phyloP scores from a whole-genome alignment of 2,797 vertebrate genomes.

The Enteromius paludinosus region DNA sequence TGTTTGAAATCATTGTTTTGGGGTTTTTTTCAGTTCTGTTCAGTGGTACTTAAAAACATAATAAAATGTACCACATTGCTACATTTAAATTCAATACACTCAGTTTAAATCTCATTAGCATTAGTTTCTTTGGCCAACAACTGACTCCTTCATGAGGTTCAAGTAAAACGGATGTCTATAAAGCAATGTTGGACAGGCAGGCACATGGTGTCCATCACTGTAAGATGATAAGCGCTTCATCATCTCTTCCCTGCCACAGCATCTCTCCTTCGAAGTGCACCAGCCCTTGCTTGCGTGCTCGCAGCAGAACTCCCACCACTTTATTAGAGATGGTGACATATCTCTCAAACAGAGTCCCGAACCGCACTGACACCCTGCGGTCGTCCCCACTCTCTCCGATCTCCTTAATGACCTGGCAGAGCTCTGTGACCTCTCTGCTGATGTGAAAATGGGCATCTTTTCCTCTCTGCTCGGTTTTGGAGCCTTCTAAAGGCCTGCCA shows the following conservation, averaged over 20 bases:
- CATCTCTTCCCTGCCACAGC: slow-evolving; percentile 92
- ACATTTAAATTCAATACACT: not conserved
- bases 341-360: slow-evolving; percentile 85
- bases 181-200: slow-evolving; percentile 3
- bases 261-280: slow-evolving; percentile 91
- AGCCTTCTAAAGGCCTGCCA: slow-evolving; percentile 84
- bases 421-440: slow-evolving; percentile 83
- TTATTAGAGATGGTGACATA: slow-evolving; percentile 92
- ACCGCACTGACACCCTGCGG: slow-evolving; percentile 75
- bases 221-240: slow-evolving; percentile 82
- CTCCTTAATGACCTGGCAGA: slow-evolving; percentile 82
- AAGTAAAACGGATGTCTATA: slow-evolving; percentile 2
- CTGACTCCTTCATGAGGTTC: not conserved
- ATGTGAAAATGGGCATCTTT: slow-evolving; percentile 84
- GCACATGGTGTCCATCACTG: slow-evolving; percentile 57
- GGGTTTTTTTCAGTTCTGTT: not conserved
- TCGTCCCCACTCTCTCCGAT: slow-evolving; percentile 75
- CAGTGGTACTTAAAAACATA: not conserved
- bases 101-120: not conserved
- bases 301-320: slow-evolving; percentile 87
- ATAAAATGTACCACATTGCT: not conserved
- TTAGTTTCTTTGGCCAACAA: not conserved
- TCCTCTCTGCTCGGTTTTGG: slow-evolving; percentile 87
- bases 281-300: slow-evolving; percentile 86
- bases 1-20: not conserved